Conservation (phyloP, 2,888 invertebrate species). For the Conomelus anceps region DNA sequence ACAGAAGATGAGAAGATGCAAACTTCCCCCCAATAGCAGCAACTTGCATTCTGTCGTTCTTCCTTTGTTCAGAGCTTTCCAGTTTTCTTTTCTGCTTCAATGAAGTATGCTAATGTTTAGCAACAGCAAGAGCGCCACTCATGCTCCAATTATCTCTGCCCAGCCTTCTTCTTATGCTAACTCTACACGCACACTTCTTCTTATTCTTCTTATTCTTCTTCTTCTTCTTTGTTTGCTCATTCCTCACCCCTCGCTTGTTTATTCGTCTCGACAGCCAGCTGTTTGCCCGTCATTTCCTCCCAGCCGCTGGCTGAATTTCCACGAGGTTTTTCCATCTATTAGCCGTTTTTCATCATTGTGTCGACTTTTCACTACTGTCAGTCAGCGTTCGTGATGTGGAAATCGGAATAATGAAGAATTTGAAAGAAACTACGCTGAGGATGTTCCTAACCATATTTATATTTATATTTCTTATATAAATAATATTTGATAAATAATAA, state of each 20-base stretch:
- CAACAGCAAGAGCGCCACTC: slow-evolving; percentile 10
- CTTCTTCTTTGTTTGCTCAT: neutral
- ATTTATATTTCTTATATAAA: too few relatives aligned
- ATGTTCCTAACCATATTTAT: too few relatives aligned
- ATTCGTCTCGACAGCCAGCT: neutral
- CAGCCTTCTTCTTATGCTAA: neutral
- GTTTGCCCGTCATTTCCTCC: neutral
- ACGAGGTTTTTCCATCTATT: neutral
- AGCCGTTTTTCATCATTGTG: neutral
- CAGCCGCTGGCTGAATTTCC: neutral
- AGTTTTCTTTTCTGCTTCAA: slow-evolving; percentile 22
- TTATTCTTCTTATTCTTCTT: too few relatives aligned
- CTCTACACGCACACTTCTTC: too few relatives aligned
- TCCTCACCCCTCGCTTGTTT: neutral
- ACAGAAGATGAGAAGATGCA: neutral
- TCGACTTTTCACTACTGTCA: neutral
- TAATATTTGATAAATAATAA: too few relatives aligned
- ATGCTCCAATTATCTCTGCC: slow-evolving; percentile 15
- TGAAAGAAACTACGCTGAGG: too few relatives aligned
- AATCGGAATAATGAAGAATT: too few relatives aligned
- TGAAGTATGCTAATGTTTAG: slow-evolving; percentile 21
- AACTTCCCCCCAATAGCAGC: slow-evolving; percentile 4
- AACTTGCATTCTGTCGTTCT: neutral
- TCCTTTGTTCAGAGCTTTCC: slow-evolving; percentile 13
- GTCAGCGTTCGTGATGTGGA: too few relatives aligned